phyloP scores from a whole-genome alignment of 2,888 invertebrate genomes.

The Dryobotodes eremita region DNA sequence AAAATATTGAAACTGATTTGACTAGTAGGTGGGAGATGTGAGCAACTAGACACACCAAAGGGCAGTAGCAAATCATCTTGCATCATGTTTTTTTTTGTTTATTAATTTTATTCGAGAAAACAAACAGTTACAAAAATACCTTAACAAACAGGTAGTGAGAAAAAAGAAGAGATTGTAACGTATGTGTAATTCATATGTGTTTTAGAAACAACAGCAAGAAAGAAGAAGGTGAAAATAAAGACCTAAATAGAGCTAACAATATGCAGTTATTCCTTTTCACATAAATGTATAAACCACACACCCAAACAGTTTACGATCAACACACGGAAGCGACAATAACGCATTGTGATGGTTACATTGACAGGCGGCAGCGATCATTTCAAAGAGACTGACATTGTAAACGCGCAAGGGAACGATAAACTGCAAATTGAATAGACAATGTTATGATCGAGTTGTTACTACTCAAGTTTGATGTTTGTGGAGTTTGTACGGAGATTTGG shows the following conservation, averaged over 20 bases:
- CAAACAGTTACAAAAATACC: not conserved
- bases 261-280: conserved; percentile 9
- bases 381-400: conserved; percentile 61
- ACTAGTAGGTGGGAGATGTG: not conserved
- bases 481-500: conserved; percentile 45
- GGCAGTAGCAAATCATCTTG: not conserved
- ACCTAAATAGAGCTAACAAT: not conserved
- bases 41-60: not conserved
- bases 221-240: not conserved
- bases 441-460: conserved; percentile 61
- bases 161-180: not conserved
- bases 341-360: conserved; percentile 59
- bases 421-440: conserved; percentile 68
- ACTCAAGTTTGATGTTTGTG: conserved; percentile 53
- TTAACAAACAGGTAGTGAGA: not conserved
- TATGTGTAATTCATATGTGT: not conserved
- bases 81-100: not conserved
- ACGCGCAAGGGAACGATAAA: conserved; percentile 58
- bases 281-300: conserved; percentile 24
- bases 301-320: conserved; percentile 51
- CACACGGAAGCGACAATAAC: conserved; percentile 53
- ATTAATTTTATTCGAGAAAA: not conserved
- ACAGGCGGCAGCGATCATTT: conserved; percentile 53
- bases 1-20: conserved; percentile 4
- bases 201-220: not conserved